A percentile compares a stretch with the other conserved stretches of the same genome.
Evolutionary conservation across 2,797 vertebrate species (phyloP).

Genomic region (Betta splendens): DNA sequence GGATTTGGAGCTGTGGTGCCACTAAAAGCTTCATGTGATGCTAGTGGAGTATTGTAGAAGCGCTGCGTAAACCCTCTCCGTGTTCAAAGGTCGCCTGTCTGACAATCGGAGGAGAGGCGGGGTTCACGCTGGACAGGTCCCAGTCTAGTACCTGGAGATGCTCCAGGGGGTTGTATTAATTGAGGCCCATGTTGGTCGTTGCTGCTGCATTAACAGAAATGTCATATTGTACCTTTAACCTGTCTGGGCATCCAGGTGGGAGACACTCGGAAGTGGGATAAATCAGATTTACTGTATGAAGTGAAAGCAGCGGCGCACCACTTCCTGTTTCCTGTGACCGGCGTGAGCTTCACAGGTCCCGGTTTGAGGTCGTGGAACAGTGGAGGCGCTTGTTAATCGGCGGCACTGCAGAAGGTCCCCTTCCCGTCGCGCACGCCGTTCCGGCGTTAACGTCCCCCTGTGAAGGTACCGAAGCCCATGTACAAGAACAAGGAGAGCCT

Average conservation of each 20-base stretch:
- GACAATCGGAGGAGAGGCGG: too few relatives aligned
- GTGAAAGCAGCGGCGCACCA: slow-evolving; percentile 8
- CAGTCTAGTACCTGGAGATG: too few relatives aligned
- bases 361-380: slow-evolving; percentile 10
- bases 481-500: slow-evolving; percentile 78
- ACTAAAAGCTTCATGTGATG: too few relatives aligned
- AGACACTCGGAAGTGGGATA: not conserved
- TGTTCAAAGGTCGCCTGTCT: too few relatives aligned
- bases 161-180: too few relatives aligned
- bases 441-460: slow-evolving; percentile 59
- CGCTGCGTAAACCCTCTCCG: too few relatives aligned
- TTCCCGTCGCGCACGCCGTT: slow-evolving; percentile 19
- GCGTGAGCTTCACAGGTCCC: slow-evolving; percentile 15
- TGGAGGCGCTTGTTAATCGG: slow-evolving; percentile 36
- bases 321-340: not conserved
- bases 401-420: too few relatives aligned
- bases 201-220: too few relatives aligned
- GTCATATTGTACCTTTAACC: slow-evolving; percentile 16
- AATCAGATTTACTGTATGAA: not conserved
- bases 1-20: slow-evolving; percentile 11
- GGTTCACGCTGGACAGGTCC: too few relatives aligned
- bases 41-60: too few relatives aligned
- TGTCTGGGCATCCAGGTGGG: slow-evolving; percentile 1
- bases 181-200: too few relatives aligned
- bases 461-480: slow-evolving; percentile 55